Evolutionary conservation across 2,113 vertebrate species (phyloP).

Genomic region (Hymenochirus boettgeri): DNA sequence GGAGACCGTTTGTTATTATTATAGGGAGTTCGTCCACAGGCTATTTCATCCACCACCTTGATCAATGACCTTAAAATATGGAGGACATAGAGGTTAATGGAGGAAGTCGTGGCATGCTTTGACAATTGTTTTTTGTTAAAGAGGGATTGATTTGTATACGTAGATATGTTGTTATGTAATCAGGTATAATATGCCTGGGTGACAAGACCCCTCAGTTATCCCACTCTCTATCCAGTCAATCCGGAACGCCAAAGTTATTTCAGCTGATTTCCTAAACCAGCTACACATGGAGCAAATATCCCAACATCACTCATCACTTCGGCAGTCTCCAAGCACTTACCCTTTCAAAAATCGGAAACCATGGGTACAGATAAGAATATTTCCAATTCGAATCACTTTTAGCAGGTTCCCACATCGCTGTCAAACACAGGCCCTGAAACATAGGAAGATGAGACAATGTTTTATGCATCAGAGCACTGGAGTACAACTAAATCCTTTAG

Average conservation of each 20-base stretch:
- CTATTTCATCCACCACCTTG: too few relatives aligned
- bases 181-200: slow-evolving; percentile 13
- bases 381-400: slow-evolving; percentile 79
- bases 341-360: slow-evolving; percentile 73
- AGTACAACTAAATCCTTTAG: too few relatives aligned
- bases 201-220: slow-evolving; percentile 20
- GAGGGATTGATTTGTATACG: slow-evolving; percentile 24
- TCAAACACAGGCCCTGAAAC: slow-evolving; percentile 75
- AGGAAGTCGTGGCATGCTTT: slow-evolving; percentile 20
- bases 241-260: too few relatives aligned
- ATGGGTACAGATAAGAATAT: slow-evolving; percentile 70
- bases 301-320: too few relatives aligned
- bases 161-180: background rate
- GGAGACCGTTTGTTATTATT: too few relatives aligned
- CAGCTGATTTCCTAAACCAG: too few relatives aligned
- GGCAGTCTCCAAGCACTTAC: slow-evolving; percentile 57
- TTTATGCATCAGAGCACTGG: too few relatives aligned
- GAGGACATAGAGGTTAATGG: slow-evolving; percentile 21
- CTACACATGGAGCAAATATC: too few relatives aligned
- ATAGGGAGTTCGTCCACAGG: too few relatives aligned
- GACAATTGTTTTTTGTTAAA: slow-evolving; percentile 33
- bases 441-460: too few relatives aligned
- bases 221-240: background rate
- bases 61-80: too few relatives aligned
- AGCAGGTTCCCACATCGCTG: slow-evolving; percentile 71